These are phyloP conservation scores for Lasioglossum lativentre DNA, from an alignment of 2,888 invertebrate species.

Conservation along the genomic window DNA sequence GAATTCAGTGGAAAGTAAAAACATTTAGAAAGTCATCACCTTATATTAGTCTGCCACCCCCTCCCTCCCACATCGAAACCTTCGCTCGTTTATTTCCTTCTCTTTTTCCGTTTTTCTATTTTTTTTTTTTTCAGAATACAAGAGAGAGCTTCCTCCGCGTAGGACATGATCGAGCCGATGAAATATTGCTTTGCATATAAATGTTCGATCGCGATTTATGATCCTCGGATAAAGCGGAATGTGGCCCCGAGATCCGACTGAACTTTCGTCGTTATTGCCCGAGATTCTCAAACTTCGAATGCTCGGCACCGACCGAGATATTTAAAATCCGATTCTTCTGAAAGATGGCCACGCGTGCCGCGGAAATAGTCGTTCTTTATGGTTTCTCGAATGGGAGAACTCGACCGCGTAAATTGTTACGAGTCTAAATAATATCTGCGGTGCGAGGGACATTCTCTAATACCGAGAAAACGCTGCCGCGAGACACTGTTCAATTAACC, in stretches of 20 bases:
- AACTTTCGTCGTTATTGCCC: conserved; percentile 59
- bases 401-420: background rate
- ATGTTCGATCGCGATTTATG: conserved; percentile 46
- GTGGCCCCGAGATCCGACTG: conserved; percentile 35
- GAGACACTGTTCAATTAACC: too few relatives aligned
- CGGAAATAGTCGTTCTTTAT: conserved; percentile 38
- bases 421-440: background rate
- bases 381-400: conserved; percentile 8
- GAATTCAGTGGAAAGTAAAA: conserved; percentile 39
- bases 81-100: conserved; percentile 4
- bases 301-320: conserved; percentile 49
- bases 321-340: conserved; percentile 59
- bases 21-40: conserved; percentile 30
- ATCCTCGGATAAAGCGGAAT: conserved; percentile 33
- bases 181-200: background rate
- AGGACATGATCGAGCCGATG: background rate
- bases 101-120: background rate
- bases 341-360: conserved; percentile 32
- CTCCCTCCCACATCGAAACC: background rate
- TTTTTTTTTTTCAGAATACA: background rate
- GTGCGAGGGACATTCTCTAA: background rate
- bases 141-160: background rate
- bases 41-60: conserved; percentile 6
- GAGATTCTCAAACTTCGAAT: conserved; percentile 51
- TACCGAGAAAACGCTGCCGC: background rate